Evolutionary conservation across 2,888 invertebrate genomes (phyloP).

Genomic region (Noctua janthe): DNA sequence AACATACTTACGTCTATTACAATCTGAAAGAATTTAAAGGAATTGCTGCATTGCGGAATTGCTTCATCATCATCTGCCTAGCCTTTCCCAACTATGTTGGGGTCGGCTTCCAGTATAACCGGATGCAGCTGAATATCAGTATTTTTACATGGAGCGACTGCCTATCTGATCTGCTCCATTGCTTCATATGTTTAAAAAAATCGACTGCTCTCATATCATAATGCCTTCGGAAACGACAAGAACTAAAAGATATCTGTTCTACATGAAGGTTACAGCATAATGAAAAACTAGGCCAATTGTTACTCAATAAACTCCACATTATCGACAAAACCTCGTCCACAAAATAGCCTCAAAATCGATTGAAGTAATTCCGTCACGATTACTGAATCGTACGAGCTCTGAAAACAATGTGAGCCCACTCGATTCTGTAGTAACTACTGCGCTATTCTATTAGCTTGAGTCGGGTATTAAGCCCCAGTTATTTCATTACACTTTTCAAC

Average conservation of each 20-base stretch:
- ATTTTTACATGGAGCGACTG: too few species aligned
- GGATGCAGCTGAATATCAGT: too few species aligned
- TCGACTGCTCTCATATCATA: too few species aligned
- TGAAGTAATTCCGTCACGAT: conserved; percentile 53
- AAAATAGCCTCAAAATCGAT: conserved; percentile 38
- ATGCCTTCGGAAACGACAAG: too few species aligned
- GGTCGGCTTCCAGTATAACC: too few species aligned
- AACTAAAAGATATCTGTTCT: neutral
- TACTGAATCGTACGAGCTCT: conserved; percentile 44
- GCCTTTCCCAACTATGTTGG: too few species aligned
- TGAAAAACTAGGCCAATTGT: neutral
- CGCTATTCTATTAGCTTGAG: conserved; percentile 20
- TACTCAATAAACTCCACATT: neutral
- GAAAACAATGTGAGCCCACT: conserved; percentile 53
- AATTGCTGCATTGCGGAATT: too few species aligned
- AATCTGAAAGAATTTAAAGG: too few species aligned
- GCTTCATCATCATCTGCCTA: too few species aligned
- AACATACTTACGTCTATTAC: too few species aligned
- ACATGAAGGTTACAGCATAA: neutral
- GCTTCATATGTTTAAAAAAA: too few species aligned
- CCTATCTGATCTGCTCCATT: too few species aligned
- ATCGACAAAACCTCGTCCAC: conserved; percentile 33
- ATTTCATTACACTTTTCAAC: conserved; percentile 39
- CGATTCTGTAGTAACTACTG: conserved; percentile 37
- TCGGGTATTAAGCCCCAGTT: conserved; percentile 18